These are phyloP conservation scores for Lordiphosa clarofinis DNA, from an alignment of 1,140 invertebrate species.

Conservation along the genomic window DNA sequence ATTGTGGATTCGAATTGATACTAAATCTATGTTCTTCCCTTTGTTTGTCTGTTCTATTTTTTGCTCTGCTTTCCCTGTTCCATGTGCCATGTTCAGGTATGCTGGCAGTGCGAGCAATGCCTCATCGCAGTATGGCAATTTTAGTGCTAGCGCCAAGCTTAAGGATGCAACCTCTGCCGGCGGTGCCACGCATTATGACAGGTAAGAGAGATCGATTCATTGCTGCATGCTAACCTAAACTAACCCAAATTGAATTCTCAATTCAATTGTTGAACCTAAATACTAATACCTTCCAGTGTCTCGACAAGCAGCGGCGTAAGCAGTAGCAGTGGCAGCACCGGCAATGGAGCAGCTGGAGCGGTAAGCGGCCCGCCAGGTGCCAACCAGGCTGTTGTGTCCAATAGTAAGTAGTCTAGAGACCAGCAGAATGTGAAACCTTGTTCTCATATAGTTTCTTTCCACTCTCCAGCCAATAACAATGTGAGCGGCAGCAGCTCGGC, in stretches of 20 bases:
- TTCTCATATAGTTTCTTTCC: background rate
- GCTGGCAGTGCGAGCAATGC: constrained; percentile 73
- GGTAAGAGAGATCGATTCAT: constrained; percentile 51
- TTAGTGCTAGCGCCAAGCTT: constrained; percentile 75
- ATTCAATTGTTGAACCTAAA: constrained; percentile 6
- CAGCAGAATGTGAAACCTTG: background rate
- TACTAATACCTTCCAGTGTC: constrained; percentile 49
- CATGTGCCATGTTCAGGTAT: constrained; percentile 48
- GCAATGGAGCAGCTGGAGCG: constrained; percentile 62
- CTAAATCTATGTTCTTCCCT: constrained; percentile 9
- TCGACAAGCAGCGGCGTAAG: constrained; percentile 81
- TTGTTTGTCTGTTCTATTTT: constrained; percentile 29
- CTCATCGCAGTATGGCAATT: constrained; percentile 77
- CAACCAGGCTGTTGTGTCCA: constrained; percentile 80
- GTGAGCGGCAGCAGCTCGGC: constrained; percentile 64
- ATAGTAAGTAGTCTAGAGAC: constrained; percentile 71
- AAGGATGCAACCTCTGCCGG: constrained; percentile 67
- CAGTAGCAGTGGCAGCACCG: constrained; percentile 78
- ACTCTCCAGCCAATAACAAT: constrained; percentile 45
- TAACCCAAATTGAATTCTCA: constrained; percentile 8
- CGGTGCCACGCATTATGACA: constrained; percentile 70
- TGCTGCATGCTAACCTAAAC: constrained; percentile 15
- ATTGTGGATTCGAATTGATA: background rate
- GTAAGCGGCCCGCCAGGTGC: constrained; percentile 51
- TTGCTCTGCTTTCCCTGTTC: constrained; percentile 8